Evolutionary conservation across 1,140 invertebrate genomes (phyloP).

Genomic region (Armadillidium nasatum): DNA sequence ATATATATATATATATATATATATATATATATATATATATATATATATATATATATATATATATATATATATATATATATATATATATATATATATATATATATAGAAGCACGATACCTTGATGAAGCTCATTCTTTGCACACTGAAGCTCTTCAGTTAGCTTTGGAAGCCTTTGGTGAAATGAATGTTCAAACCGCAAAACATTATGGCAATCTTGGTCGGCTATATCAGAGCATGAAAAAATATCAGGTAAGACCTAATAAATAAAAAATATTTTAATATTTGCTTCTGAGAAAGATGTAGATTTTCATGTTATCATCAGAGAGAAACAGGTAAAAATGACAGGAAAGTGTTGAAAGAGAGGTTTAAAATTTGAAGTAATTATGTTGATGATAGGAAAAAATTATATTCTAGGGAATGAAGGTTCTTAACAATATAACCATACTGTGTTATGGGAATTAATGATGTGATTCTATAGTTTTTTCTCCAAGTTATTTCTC

Average conservation of each 20-base stretch:
- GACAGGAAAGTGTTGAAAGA: too few relatives aligned
- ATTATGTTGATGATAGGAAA: too few relatives aligned
- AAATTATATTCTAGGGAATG: too few relatives aligned
- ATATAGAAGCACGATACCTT: slow-evolving; percentile 53
- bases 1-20: background rate
- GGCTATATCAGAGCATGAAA: slow-evolving; percentile 86
- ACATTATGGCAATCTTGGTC: slow-evolving; percentile 87
- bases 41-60: slow-evolving; percentile 21
- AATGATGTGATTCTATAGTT: too few relatives aligned
- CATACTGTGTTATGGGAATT: too few relatives aligned
- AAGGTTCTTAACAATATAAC: too few relatives aligned
- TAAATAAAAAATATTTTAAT: too few relatives aligned
- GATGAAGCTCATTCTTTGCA: slow-evolving; percentile 74
- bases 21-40: slow-evolving; percentile 16
- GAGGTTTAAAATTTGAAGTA: too few relatives aligned
- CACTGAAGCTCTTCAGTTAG: slow-evolving; percentile 68
- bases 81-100: background rate
- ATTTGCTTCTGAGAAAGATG: too few relatives aligned
- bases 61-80: slow-evolving; percentile 2
- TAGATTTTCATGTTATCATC: too few relatives aligned
- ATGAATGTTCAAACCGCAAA: slow-evolving; percentile 90
- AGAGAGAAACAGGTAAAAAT: too few relatives aligned
- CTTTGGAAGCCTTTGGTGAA: slow-evolving; percentile 76
- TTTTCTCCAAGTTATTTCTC: too few relatives aligned
- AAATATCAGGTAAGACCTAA: slow-evolving; percentile 55